These are phyloP conservation scores for Theristicus caerulescens DNA, from an alignment of 2,113 vertebrate species.

Conservation along the genomic window DNA sequence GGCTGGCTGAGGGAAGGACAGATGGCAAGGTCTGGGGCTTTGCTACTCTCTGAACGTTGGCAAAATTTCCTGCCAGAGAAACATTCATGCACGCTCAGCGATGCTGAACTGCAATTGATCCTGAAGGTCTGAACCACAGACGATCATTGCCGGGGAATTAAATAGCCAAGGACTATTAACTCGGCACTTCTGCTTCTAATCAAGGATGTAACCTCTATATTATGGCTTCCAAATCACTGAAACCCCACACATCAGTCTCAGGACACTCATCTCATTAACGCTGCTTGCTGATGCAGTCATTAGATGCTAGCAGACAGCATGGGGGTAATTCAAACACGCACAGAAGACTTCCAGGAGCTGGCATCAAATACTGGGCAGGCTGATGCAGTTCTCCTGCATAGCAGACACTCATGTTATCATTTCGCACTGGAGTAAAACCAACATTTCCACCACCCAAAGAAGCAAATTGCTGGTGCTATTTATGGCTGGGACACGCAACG, in stretches of 20 bases:
- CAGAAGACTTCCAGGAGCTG: background rate
- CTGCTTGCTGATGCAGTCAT: background rate
- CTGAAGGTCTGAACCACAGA: background rate
- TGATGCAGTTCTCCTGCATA: rapidly evolving
- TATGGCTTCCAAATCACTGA: background rate
- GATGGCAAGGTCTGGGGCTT: background rate
- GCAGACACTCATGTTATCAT: rapidly evolving
- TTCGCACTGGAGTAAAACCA: background rate
- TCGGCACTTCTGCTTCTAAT: background rate
- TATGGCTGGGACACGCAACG: background rate
- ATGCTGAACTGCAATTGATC: background rate
- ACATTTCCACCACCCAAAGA: rapidly evolving
- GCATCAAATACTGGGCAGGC: background rate
- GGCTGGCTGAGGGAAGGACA: rapidly evolving
- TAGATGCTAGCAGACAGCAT: background rate
- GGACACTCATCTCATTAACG: background rate
- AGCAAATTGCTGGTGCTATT: background rate
- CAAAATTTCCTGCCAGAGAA: background rate
- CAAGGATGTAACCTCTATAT: background rate
- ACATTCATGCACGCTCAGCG: background rate
- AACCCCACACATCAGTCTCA: background rate
- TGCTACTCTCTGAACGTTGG: background rate
- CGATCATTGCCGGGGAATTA: background rate
- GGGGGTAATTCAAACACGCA: background rate
- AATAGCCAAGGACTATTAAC: background rate